A percentile compares a stretch with the other conserved stretches of the same genome.
Conservation (phyloP, 2,113 vertebrate genomes). For the Passer domesticus region DNA sequence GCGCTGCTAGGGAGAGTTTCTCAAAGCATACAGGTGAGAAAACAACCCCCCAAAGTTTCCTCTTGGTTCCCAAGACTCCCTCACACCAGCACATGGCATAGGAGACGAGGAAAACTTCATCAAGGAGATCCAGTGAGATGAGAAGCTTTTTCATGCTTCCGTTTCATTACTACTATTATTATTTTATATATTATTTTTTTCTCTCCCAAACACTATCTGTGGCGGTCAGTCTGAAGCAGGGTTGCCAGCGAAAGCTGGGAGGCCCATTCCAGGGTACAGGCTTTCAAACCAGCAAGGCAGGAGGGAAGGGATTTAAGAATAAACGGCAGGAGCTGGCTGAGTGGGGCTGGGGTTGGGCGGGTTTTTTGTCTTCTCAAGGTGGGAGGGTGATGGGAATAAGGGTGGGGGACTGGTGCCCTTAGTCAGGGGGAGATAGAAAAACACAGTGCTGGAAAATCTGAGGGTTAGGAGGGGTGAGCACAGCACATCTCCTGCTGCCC, state of each 20-base stretch:
- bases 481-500: background rate
- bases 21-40: background rate
- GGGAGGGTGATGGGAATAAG: background rate
- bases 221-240: conserved; percentile 80
- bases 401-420: background rate
- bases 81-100: background rate
- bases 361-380: conserved; percentile 48
- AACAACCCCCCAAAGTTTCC: conserved; percentile 2
- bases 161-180: conserved; percentile 66
- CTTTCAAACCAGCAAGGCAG: conserved; percentile 82
- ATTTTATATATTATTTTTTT: conserved; percentile 59
- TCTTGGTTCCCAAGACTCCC: background rate
- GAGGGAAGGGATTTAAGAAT: conserved; percentile 89
- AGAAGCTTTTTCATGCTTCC: conserved; percentile 59
- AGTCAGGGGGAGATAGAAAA: background rate
- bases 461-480: conserved; percentile 39
- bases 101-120: conserved; percentile 36
- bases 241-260: conserved; percentile 87
- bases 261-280: conserved; percentile 91
- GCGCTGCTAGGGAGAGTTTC: background rate
- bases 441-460: conserved; percentile 16
- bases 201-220: conserved; percentile 84
- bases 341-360: background rate
- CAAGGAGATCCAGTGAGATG: conserved; percentile 58
- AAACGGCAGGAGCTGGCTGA: conserved; percentile 76